Evolutionary conservation across 2,888 invertebrate genomes (phyloP), one percentile per base, ranked within the genome.

Genomic region (Nephrocerus scutellatus): DNA sequence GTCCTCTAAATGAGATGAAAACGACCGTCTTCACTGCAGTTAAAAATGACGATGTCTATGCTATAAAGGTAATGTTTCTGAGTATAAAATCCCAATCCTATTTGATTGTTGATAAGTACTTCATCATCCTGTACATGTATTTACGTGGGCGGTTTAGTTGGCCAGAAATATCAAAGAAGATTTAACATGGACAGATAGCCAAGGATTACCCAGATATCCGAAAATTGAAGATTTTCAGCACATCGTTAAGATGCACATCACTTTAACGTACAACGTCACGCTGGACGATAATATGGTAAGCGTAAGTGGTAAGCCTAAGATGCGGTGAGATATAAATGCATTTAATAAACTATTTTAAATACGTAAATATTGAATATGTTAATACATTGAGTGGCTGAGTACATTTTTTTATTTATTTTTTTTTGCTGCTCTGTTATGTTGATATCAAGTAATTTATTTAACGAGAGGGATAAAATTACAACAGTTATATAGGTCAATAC

Each of bases 281-380:
- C 37, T 66, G 19, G 66, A 66, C 41, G 66, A 66, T 39, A 63
- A 60, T 43, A 62, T 62, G 66, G 66, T 63, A 46, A 39, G 55
- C 33, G 13, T 20, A 4, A 19, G 10, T 23, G n/a, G n/a, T n/a
- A n/a, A n/a, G n/a, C n/a, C n/a, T 28, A 28, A 14, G 28, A 28
- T 13, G 26, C 6, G 26, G 26, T 12, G 26, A 6, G 6, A 9
- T 26, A 5, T 26, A 6, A 26, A 26, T 26, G 13, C 26, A 26
- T 6, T 26, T 26, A n/a, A n/a, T n/a, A n/a, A n/a, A n/a, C n/a
- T n/a, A n/a, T n/a, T n/a, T n/a, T n/a, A n/a, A n/a, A n/a, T n/a
- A n/a, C 10, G 4, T 6, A 18, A 12, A 21, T 14, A 2, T 12
- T 10, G 9, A 22, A 19, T 19, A 3, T n/a, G 20, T 3, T 10